Conservation (phyloP, 2,797 vertebrate genomes). For the Pterois miles region DNA sequence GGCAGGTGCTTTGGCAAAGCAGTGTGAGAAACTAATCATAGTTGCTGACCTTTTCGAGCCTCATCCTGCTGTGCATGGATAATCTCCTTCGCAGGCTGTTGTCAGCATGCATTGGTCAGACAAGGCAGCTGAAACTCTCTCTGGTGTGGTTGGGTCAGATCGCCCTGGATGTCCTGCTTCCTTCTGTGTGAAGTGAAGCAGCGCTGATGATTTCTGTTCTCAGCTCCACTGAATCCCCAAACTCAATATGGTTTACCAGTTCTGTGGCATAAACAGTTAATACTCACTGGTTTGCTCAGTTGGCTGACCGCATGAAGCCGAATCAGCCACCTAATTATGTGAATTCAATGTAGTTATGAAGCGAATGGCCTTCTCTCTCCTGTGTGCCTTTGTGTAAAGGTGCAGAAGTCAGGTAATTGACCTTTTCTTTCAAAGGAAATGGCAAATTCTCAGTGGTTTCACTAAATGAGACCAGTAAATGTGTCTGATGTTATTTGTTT, state of each 20-base stretch:
- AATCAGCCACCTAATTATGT: constrained; percentile 11
- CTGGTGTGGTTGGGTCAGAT: constrained; percentile 11
- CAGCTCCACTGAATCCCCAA: not conserved
- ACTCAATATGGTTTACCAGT: constrained; percentile 13
- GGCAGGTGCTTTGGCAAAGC: constrained; percentile 56
- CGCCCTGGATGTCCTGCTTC: not conserved
- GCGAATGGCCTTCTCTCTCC: not conserved
- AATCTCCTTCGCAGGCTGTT: constrained; percentile 56
- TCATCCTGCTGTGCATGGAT: constrained; percentile 57
- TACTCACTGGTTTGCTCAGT: constrained; percentile 7
- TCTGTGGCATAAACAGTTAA: not conserved
- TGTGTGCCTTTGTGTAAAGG: not conserved
- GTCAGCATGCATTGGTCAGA: constrained; percentile 45
- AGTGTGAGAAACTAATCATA: constrained; percentile 73
- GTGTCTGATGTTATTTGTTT: not conserved
- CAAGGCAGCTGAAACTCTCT: constrained; percentile 1
- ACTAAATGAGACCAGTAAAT: not conserved
- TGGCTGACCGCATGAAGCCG: not conserved
- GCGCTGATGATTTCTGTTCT: not conserved
- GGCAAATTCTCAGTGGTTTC: not conserved
- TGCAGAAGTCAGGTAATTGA: not conserved
- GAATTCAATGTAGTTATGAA: not conserved
- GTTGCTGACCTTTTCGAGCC: constrained; percentile 69
- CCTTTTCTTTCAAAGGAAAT: not conserved
- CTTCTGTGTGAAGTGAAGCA: constrained; percentile 8